These are phyloP conservation scores for Betta splendens DNA, from an alignment of 2,797 vertebrate genomes.

Conservation along the genomic window DNA sequence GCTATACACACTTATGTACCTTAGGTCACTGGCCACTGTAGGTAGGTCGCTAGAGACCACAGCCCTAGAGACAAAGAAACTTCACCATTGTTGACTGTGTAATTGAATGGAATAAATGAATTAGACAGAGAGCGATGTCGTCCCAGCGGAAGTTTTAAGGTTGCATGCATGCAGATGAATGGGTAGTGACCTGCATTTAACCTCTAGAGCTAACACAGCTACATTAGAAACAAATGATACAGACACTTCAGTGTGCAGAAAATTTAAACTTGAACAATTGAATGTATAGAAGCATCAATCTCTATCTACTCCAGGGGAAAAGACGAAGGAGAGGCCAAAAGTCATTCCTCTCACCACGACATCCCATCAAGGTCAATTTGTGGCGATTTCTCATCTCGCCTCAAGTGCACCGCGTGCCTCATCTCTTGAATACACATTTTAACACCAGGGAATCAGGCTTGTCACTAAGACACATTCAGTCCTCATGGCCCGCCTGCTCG, in stretches of 20 bases:
- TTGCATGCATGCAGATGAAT: too few species aligned
- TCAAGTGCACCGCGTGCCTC: slow-evolving; percentile 45
- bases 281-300: slow-evolving; percentile 4
- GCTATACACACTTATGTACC: too few species aligned
- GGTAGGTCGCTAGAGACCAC: too few species aligned
- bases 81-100: too few species aligned
- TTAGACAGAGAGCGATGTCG: too few species aligned
- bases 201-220: neutral
- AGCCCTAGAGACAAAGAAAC: too few species aligned
- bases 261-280: slow-evolving; percentile 13
- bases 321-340: slow-evolving; percentile 42
- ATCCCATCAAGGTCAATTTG: slow-evolving; percentile 67
- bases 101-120: neutral
- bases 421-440: slow-evolving; percentile 63
- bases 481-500: slow-evolving; percentile 17
- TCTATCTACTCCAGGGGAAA: slow-evolving; percentile 12
- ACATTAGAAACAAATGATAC: neutral
- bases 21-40: too few species aligned
- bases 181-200: slow-evolving; percentile 1
- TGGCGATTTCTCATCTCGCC: slow-evolving; percentile 45
- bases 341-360: slow-evolving; percentile 32
- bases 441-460: slow-evolving; percentile 45
- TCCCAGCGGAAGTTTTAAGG: too few species aligned
- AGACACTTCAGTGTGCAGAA: neutral
- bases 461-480: slow-evolving; percentile 40